These are phyloP conservation scores for Nipponacmea schrenckii DNA, from an alignment of 2,888 invertebrate genomes.

Conservation along the genomic window DNA sequence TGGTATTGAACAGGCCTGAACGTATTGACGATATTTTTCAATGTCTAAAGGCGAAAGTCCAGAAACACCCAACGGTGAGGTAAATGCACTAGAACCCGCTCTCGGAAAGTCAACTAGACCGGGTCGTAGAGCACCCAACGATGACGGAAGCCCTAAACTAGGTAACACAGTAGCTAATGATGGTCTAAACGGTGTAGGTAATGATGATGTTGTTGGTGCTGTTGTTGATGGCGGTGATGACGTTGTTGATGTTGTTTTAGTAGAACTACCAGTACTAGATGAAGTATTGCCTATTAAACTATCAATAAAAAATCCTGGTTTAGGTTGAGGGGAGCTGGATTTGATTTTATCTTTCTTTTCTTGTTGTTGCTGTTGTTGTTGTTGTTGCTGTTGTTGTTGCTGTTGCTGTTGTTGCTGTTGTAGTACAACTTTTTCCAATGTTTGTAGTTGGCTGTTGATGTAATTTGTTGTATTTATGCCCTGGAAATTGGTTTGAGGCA, in stretches of 20 bases:
- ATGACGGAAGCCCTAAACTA: conserved; percentile 22
- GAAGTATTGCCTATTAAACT: conserved; percentile 70
- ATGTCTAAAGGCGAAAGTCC: conserved; percentile 55
- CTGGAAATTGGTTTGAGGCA: not conserved
- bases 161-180: conserved; percentile 24
- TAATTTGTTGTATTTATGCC: not conserved
- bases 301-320: conserved; percentile 72
- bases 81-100: conserved; percentile 44
- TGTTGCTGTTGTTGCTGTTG: conserved; percentile 25
- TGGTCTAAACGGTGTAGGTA: conserved; percentile 29
- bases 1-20: conserved; percentile 54
- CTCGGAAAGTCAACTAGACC: conserved; percentile 40
- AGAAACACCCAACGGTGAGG: conserved; percentile 46
- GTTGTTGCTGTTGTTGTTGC: conserved; percentile 22
- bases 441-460: not conserved
- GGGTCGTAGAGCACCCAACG: conserved; percentile 33
- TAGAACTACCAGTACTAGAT: conserved; percentile 29
- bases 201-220: conserved; percentile 12
- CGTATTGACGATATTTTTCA: conserved; percentile 62
- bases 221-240: conserved; percentile 66
- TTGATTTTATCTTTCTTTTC: not conserved
- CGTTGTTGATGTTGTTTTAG: conserved; percentile 31
- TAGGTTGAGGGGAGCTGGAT: conserved; percentile 19
- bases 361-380: conserved; percentile 16
- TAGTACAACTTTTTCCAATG: not conserved